A percentile compares a stretch with the other conserved stretches of the same genome.
Evolutionary conservation across 2,888 invertebrate species (phyloP).

Genomic region (Trichopria drosophilae): DNA sequence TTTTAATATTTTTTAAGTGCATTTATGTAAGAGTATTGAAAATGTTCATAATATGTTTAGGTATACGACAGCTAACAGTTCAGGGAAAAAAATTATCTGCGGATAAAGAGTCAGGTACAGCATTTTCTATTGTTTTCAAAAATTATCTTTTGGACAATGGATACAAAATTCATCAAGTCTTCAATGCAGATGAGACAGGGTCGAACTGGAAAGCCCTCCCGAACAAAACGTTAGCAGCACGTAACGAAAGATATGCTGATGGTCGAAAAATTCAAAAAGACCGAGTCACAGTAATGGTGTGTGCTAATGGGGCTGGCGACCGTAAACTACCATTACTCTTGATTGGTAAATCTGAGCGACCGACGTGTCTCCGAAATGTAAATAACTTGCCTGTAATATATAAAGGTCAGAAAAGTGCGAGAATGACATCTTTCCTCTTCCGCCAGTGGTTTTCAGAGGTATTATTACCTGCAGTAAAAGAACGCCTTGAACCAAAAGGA

Average conservation of each 20-base stretch:
- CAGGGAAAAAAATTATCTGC: conserved; percentile 26
- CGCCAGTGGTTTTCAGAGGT: too few relatives aligned
- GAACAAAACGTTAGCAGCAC: conserved; percentile 26
- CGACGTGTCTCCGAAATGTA: conserved; percentile 36
- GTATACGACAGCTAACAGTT: conserved; percentile 9
- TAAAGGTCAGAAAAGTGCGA: conserved; percentile 33
- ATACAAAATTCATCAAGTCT: conserved; percentile 25
- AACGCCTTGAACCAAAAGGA: too few relatives aligned
- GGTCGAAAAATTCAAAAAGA: conserved; percentile 37
- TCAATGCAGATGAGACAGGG: conserved; percentile 38
- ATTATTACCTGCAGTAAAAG: too few relatives aligned
- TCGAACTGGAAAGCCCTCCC: conserved; percentile 35
- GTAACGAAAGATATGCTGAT: conserved; percentile 32
- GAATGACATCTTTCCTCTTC: conserved; percentile 38
- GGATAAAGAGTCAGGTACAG: conserved; percentile 13
- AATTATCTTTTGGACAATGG: conserved; percentile 13
- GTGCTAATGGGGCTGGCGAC: conserved; percentile 38
- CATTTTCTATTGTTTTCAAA: conserved; percentile 11
- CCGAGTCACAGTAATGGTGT: conserved; percentile 37
- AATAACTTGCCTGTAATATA: conserved; percentile 28
- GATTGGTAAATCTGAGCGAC: conserved; percentile 42
- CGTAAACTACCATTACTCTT: conserved; percentile 40
- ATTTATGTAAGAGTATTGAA: too few relatives aligned
- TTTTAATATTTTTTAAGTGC: too few relatives aligned
- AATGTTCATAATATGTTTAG: too few relatives aligned